Conservation (phyloP, 2,113 vertebrate species). For the Herpailurus yagouaroundi region DNA sequence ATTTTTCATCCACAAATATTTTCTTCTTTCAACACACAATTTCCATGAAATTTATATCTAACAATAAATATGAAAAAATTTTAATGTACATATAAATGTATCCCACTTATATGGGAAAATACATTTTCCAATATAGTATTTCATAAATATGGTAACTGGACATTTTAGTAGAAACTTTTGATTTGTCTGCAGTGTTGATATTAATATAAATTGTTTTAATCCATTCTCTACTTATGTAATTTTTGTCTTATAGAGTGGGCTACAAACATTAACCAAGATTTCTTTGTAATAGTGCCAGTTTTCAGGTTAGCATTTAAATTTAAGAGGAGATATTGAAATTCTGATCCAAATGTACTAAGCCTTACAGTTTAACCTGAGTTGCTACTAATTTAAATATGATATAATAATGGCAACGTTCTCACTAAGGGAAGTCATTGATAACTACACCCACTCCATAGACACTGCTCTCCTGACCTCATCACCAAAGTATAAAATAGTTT, state of each 20-base stretch:
- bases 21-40: not conserved
- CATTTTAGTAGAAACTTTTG: not conserved
- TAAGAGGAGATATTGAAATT: not conserved
- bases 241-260: not conserved
- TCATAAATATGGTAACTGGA: not conserved
- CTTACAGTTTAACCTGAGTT: not conserved
- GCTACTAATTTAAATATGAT: not conserved
- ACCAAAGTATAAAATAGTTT: not conserved
- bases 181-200: not conserved
- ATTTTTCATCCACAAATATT: not conserved
- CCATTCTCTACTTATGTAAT: not conserved
- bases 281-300: not conserved
- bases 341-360: not conserved
- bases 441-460: not conserved
- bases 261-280: not conserved
- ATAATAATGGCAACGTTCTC: not conserved
- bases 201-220: not conserved
- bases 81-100: not conserved
- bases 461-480: not conserved
- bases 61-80: not conserved
- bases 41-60: not conserved
- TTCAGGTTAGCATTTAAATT: not conserved
- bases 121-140: not conserved
- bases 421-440: not conserved
- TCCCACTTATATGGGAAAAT: not conserved